These are phyloP conservation scores for Diachasma alloeum DNA, from an alignment of 1,140 invertebrate species.

Conservation along the genomic window DNA sequence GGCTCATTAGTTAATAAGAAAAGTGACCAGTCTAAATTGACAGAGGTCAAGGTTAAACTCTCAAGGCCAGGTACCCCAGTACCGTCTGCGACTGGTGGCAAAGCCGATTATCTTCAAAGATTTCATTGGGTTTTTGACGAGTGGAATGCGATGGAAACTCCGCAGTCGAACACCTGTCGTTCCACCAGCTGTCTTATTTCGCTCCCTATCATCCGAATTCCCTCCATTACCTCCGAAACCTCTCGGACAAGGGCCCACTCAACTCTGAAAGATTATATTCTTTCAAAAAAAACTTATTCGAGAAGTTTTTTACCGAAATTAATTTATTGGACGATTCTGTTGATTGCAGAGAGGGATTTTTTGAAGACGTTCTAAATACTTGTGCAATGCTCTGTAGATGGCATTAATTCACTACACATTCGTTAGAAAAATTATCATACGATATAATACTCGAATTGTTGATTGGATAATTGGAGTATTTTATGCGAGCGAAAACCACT, in stretches of 20 bases:
- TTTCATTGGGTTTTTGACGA: neutral
- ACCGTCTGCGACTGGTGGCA: neutral
- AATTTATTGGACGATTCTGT: no score
- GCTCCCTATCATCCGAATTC: neutral
- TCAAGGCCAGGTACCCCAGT: neutral
- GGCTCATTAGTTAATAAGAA: neutral
- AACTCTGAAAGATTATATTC: neutral
- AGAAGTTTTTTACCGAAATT: no score
- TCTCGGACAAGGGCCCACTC: neutral
- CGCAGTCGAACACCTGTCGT: conserved; percentile 2
- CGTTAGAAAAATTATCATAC: neutral
- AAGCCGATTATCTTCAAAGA: conserved; percentile 5
- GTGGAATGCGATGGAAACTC: neutral
- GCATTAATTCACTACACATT: no score
- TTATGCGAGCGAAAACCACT: neutral
- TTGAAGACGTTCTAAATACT: no score
- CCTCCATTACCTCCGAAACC: neutral
- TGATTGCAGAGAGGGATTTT: no score
- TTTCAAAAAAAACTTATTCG: no score
- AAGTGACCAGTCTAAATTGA: neutral
- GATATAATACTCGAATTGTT: neutral
- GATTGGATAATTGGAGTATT: neutral
- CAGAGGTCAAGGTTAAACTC: neutral
- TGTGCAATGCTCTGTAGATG: no score
- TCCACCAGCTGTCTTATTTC: conserved; percentile 1